Evolutionary conservation across 2,888 invertebrate genomes (phyloP).

Genomic region (Drosophila formosana): DNA sequence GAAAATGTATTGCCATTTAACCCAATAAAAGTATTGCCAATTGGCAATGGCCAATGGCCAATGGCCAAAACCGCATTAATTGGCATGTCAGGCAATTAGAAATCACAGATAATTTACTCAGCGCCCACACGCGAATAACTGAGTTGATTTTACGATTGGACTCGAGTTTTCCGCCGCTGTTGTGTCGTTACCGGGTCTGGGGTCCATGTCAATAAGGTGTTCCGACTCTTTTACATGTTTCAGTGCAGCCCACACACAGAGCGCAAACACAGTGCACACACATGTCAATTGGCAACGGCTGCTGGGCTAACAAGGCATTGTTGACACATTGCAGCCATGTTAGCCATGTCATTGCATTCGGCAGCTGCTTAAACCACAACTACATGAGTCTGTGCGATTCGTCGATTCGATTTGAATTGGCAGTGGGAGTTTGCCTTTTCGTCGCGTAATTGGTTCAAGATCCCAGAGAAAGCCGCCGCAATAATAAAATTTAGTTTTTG

Average conservation of each 20-base stretch:
- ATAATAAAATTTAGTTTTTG: slow-evolving; percentile 52
- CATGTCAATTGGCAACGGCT: slow-evolving; percentile 54
- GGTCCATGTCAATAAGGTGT: slow-evolving; percentile 69
- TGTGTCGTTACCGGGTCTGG: not conserved
- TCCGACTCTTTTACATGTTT: slow-evolving; percentile 49
- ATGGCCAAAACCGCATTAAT: slow-evolving; percentile 61
- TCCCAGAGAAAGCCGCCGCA: slow-evolving; percentile 36
- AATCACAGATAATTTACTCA: slow-evolving; percentile 71
- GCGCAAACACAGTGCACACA: slow-evolving; percentile 15
- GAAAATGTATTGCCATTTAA: slow-evolving; percentile 38
- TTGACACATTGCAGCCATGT: slow-evolving; percentile 79
- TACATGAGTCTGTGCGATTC: slow-evolving; percentile 15
- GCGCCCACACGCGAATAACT: slow-evolving; percentile 52
- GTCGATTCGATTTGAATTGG: slow-evolving; percentile 4
- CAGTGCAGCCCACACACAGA: slow-evolving; percentile 61
- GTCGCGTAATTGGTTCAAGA: slow-evolving; percentile 63
- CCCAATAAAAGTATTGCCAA: slow-evolving; percentile 39
- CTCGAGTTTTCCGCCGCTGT: slow-evolving; percentile 6
- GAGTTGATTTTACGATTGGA: slow-evolving; percentile 23
- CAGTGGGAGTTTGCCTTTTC: slow-evolving; percentile 45
- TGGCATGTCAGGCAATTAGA: slow-evolving; percentile 78
- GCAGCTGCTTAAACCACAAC: slow-evolving; percentile 13
- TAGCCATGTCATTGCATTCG: slow-evolving; percentile 62
- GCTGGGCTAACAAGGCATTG: slow-evolving; percentile 78
- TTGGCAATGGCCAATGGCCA: slow-evolving; percentile 48